phyloP scores from a whole-genome alignment of 2,888 invertebrate genomes.

The Tipula confusa region DNA sequence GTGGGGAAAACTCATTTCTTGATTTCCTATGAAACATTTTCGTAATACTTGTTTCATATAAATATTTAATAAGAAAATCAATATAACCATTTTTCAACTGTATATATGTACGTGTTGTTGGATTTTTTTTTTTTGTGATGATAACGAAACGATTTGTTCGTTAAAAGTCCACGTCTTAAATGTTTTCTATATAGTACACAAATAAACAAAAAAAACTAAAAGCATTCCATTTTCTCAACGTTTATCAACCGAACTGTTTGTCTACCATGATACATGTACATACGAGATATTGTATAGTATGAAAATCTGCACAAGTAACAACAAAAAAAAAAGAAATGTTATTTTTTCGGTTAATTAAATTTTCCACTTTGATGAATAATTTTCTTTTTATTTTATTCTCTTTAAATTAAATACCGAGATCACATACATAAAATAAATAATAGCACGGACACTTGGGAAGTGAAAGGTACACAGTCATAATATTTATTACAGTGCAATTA shows the following conservation, averaged over 20 bases:
- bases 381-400: background rate
- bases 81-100: too few species aligned
- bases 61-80: background rate
- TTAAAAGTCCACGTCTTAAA: too few species aligned
- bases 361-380: background rate
- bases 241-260: too few species aligned
- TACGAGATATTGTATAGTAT: too few species aligned
- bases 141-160: too few species aligned
- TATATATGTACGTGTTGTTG: too few species aligned
- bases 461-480: background rate
- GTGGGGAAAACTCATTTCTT: background rate
- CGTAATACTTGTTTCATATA: background rate
- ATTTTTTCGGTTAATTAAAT: background rate
- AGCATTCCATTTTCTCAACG: too few species aligned
- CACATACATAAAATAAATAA: background rate
- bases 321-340: background rate
- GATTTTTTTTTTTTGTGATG: too few species aligned
- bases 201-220: too few species aligned
- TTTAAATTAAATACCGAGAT: background rate
- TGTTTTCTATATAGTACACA: too few species aligned
- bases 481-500: background rate
- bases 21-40: background rate
- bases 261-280: too few species aligned
- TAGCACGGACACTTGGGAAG: background rate
- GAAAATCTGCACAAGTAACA: too few species aligned